Percentiles rank a stretch among this genome's conserved stretches.
Conservation (phyloP, 2,113 vertebrate genomes). For the Ginglymostoma cirratum region DNA sequence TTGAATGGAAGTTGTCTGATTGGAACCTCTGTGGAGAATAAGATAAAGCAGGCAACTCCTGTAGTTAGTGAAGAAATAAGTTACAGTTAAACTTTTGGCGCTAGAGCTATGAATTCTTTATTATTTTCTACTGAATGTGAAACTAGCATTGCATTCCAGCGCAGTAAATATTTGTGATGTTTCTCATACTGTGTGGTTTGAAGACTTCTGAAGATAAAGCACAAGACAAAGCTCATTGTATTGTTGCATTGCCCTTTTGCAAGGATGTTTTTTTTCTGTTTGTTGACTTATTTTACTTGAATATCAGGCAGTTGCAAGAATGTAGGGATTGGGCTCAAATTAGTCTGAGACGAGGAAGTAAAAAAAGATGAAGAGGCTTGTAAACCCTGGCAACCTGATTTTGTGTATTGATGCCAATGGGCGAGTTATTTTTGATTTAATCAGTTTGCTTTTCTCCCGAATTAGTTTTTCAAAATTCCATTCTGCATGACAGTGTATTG, state of each 20-base stretch:
- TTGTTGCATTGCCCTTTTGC: neutral
- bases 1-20: constrained; percentile 8
- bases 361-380: neutral
- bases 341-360: neutral
- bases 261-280: neutral
- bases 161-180: neutral
- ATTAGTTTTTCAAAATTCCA: neutral
- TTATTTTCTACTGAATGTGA: neutral
- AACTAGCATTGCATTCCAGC: neutral
- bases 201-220: neutral
- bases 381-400: neutral
- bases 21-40: constrained; percentile 10
- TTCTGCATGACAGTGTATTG: neutral
- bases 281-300: neutral
- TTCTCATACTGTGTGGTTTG: neutral
- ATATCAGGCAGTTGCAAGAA: neutral
- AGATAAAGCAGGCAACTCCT: constrained; percentile 18
- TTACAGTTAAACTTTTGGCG: neutral
- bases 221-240: neutral
- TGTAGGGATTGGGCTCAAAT: neutral
- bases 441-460: neutral
- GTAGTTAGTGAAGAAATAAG: neutral
- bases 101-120: constrained; percentile 11
- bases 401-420: neutral
- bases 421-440: neutral